A percentile compares a stretch with the other conserved stretches of the same genome.
phyloP scores from a whole-genome alignment of 2,797 vertebrate genomes.

The Botia almorhae region DNA sequence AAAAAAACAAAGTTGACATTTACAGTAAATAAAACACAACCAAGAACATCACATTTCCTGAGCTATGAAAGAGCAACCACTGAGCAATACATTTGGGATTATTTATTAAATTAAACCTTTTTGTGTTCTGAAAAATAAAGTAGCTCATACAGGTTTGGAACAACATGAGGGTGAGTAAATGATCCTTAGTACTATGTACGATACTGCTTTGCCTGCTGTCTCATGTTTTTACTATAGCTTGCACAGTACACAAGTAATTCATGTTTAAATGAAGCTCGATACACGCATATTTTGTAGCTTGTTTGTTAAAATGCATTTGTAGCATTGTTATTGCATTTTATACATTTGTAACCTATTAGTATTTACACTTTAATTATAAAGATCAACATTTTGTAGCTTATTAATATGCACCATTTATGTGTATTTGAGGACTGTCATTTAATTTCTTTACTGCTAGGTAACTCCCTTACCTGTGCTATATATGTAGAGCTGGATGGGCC shows the following conservation, averaged over 20 bases:
- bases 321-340: neutral
- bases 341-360: neutral
- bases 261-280: neutral
- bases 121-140: constrained; percentile 1
- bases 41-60: too few species aligned
- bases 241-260: constrained; percentile 11
- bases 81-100: neutral
- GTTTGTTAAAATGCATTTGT: constrained; percentile 18
- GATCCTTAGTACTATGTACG: constrained; percentile 1
- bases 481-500: constrained; percentile 6
- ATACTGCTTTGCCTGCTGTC: constrained; percentile 7
- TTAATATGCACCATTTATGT: constrained; percentile 12
- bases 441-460: constrained; percentile 23
- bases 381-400: neutral
- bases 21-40: too few species aligned
- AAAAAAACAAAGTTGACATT: too few species aligned
- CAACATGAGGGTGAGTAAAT: neutral
- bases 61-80: neutral
- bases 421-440: neutral
- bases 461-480: neutral
- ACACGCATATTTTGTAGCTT: constrained; percentile 20
- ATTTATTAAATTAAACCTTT: neutral
- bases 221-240: constrained; percentile 17
- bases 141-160: neutral
- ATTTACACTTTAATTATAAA: constrained; percentile 15